These are phyloP conservation scores for Drymonia ruficornis DNA, from an alignment of 2,888 invertebrate genomes.

Conservation along the genomic window DNA sequence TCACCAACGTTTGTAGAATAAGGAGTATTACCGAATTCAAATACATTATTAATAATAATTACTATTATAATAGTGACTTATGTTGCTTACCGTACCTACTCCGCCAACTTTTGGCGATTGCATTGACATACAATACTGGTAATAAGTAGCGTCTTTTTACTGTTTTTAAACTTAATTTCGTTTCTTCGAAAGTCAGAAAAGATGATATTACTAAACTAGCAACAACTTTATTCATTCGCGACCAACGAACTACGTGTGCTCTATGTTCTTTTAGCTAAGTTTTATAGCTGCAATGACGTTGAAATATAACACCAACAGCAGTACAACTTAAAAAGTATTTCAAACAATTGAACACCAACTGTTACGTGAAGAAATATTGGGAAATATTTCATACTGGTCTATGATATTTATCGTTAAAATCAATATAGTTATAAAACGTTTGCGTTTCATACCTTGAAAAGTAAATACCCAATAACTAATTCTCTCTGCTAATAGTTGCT, in stretches of 20 bases:
- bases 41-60: too few species aligned
- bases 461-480: background rate
- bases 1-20: too few species aligned
- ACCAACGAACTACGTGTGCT: background rate
- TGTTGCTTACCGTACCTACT: too few species aligned
- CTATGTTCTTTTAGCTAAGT: conserved; percentile 5
- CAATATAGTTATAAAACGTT: background rate
- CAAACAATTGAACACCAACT: conserved; percentile 23
- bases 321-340: conserved; percentile 28
- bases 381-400: background rate
- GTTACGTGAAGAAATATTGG: conserved; percentile 20
- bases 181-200: background rate
- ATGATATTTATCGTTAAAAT: too few species aligned
- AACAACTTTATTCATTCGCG: background rate
- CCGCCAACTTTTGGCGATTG: too few species aligned
- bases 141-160: too few species aligned
- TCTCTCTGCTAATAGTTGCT: background rate
- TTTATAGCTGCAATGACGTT: conserved; percentile 17
- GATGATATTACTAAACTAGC: background rate
- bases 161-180: too few species aligned
- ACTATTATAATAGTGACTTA: too few species aligned
- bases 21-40: too few species aligned
- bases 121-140: too few species aligned
- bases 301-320: conserved; percentile 20
- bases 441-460: background rate